Conservation (phyloP, 2,797 vertebrate genomes). For the Sarcophilus harrisii region DNA sequence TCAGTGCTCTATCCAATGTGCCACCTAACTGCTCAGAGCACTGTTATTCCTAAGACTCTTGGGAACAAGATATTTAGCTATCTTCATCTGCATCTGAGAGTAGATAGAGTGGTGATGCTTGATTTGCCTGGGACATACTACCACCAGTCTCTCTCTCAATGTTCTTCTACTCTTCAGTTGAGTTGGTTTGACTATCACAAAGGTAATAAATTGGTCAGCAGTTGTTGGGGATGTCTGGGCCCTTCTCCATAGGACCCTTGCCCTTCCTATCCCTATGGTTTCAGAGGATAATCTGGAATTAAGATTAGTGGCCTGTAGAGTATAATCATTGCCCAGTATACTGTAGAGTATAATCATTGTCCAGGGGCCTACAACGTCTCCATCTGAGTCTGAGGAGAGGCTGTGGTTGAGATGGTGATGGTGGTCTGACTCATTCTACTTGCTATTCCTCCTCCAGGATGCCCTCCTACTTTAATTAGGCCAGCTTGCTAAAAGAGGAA, state of each 20-base stretch:
- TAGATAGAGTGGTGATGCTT: neutral
- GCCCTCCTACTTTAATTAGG: no score
- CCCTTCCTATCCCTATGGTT: neutral
- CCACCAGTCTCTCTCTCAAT: neutral
- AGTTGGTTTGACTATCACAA: neutral
- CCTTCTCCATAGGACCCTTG: neutral
- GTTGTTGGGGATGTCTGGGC: neutral
- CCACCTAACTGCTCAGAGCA: no score
- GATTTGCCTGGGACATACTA: neutral
- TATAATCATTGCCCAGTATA: neutral
- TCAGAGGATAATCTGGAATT: neutral
- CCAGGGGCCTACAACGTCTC: neutral
- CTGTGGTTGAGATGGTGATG: neutral
- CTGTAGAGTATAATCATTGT: neutral
- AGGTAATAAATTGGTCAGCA: neutral
- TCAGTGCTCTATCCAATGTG: no score
- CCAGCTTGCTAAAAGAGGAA: no score
- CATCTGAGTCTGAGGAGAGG: neutral
- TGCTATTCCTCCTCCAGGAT: no score
- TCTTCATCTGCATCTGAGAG: no score
- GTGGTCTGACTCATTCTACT: no score
- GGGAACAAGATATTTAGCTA: no score
- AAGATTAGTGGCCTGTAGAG: neutral
- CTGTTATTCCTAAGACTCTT: no score
- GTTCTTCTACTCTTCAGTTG: neutral